A percentile compares a stretch with the other conserved stretches of the same genome.
Evolutionary conservation across 2,113 vertebrate species (phyloP).

Genomic region (Glaucomys volans): DNA sequence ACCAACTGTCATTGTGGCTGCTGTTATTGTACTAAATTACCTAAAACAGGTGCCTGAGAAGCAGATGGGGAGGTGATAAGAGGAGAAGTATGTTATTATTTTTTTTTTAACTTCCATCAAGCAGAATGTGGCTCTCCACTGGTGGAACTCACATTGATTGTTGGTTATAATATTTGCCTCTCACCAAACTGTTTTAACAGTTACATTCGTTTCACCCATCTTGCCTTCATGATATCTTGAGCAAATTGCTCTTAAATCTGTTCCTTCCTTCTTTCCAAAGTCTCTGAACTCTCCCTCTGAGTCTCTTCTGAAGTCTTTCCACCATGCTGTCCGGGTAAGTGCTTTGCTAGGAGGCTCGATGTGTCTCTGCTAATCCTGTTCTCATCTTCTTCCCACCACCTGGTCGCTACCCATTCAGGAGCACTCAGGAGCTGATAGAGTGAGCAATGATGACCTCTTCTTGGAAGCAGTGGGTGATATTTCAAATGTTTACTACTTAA

Average conservation of each 20-base stretch:
- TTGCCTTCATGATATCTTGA: neutral
- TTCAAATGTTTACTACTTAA: neutral
- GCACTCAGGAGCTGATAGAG: neutral
- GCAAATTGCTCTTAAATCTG: neutral
- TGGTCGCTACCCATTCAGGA: neutral
- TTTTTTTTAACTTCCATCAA: neutral
- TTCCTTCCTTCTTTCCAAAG: neutral
- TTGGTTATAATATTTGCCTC: neutral
- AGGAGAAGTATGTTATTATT: neutral
- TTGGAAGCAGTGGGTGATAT: neutral
- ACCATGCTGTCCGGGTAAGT: neutral
- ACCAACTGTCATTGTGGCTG: neutral
- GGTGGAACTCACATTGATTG: neutral
- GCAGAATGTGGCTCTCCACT: neutral
- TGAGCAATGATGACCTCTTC: neutral
- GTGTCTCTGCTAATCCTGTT: neutral
- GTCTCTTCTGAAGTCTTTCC: neutral
- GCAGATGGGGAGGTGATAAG: neutral
- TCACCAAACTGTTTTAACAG: neutral
- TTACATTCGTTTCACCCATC: neutral
- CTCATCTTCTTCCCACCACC: neutral
- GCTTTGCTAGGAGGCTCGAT: neutral
- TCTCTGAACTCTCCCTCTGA: neutral
- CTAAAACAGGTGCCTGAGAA: neutral
- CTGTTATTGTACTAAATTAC: neutral